Conservation (phyloP, 2,113 vertebrate species). For the Fulmarus glacialis region DNA sequence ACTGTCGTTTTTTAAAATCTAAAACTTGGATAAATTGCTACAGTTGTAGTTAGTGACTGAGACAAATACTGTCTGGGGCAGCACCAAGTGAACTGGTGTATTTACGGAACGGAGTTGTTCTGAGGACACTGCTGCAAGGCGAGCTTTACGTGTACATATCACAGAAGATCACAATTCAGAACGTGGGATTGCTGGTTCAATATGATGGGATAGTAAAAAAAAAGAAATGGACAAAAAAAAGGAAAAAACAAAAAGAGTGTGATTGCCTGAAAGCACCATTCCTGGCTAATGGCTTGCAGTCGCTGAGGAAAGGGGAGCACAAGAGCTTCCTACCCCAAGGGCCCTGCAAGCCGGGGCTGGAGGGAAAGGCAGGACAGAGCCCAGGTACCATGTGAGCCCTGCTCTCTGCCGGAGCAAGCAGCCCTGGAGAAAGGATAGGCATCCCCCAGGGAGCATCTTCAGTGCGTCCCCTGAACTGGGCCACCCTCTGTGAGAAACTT, state of each 20-base stretch:
- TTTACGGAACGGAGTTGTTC: neutral
- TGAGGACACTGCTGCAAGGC: neutral
- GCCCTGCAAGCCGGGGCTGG: neutral
- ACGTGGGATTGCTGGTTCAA: neutral
- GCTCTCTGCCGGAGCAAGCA: neutral
- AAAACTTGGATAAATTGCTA: neutral
- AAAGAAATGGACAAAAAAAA: neutral
- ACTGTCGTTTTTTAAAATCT: neutral
- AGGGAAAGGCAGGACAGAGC: neutral
- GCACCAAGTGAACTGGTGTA: neutral
- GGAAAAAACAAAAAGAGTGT: neutral
- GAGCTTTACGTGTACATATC: neutral
- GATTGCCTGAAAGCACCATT: neutral
- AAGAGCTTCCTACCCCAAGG: neutral
- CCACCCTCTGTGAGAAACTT: neutral
- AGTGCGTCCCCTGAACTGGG: neutral
- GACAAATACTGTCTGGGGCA: neutral
- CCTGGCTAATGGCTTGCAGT: neutral
- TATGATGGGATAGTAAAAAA: neutral
- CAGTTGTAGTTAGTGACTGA: neutral
- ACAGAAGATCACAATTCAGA: neutral
- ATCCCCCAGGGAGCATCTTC: neutral
- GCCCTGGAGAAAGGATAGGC: neutral
- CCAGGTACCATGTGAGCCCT: accelerated
- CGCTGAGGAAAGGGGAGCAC: neutral